Evolutionary conservation across 2,888 invertebrate genomes (phyloP), one percentile per base, ranked within the genome.

Genomic region (Drosophila flavopinicola): DNA sequence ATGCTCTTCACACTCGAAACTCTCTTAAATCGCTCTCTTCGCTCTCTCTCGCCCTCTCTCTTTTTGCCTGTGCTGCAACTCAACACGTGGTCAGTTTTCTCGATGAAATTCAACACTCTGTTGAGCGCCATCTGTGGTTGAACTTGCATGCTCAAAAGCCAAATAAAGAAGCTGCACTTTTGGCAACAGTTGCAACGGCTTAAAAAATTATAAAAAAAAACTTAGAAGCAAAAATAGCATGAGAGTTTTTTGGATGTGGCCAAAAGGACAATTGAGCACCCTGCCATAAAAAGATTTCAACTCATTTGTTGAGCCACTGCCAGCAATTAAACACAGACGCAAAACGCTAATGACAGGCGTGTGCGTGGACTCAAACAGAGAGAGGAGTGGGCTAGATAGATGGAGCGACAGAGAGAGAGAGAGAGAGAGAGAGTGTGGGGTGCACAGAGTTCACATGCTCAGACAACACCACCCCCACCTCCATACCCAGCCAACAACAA

Each of bases 321-420:
- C 74, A 53, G 57, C 71, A 73, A 71, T 71, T 71, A 71, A 71
- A 58, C 61, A 58, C 72, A 72, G 74, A 54, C 63, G 53, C 56
- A 60, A 60, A 69, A 64, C 37, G 52, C 75, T 74, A 72, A 72
- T 72, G 71, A 72, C 52, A 54, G 32, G 25, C 56, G 35, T 20
- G 27, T 33, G 9, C 1, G 9, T 1, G 10, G 45, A 1, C 4
- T 0, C 13, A 17, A 13, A 6, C n/a, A n/a, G 10, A 10, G 11
- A 1, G 10, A 7, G 20, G n/a, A n/a, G n/a, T n/a, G n/a, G 17
- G 20, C 2, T 44, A 11, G 33, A 15, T 6, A 0, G 24, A 9
- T 33, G 1, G 29, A 9, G 29, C 6, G 23, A 1, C 45, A 3
- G n/a, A 9, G 2, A 11, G 45, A 1, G 6, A 0, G 15, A 17